A percentile compares a stretch with the other conserved stretches of the same genome.
Conservation (phyloP, 2,113 vertebrate genomes). For the Daphoenositta chrysoptera region DNA sequence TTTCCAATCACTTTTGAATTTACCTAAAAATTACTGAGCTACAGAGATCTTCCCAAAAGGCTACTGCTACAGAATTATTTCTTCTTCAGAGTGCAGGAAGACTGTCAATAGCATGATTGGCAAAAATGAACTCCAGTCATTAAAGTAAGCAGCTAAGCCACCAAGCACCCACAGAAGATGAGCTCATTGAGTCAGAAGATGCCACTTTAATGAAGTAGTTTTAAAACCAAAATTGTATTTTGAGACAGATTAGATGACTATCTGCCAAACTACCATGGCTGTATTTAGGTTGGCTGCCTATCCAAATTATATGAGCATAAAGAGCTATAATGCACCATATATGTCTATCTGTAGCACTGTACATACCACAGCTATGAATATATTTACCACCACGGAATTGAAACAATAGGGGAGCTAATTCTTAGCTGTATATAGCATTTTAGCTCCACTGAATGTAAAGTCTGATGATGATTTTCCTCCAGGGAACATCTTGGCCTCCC, state of each 20-base stretch:
- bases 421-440: constrained; percentile 17
- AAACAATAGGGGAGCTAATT: constrained; percentile 31
- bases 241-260: background rate
- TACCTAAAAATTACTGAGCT: background rate
- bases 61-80: background rate
- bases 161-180: background rate
- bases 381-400: background rate
- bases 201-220: constrained; percentile 14
- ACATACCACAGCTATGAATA: constrained; percentile 48
- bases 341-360: constrained; percentile 39
- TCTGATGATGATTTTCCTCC: background rate
- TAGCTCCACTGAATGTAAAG: background rate
- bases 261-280: background rate
- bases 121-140: background rate
- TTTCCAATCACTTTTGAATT: background rate
- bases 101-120: background rate
- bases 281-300: constrained; percentile 11
- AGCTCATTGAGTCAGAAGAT: constrained; percentile 16
- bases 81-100: background rate
- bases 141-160: background rate
- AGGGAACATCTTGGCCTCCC: background rate
- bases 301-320: background rate
- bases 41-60: background rate
- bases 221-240: constrained; percentile 4
- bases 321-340: constrained; percentile 25